Conservation (phyloP, 2,113 vertebrate species). For the Tupaia chinensis region DNA sequence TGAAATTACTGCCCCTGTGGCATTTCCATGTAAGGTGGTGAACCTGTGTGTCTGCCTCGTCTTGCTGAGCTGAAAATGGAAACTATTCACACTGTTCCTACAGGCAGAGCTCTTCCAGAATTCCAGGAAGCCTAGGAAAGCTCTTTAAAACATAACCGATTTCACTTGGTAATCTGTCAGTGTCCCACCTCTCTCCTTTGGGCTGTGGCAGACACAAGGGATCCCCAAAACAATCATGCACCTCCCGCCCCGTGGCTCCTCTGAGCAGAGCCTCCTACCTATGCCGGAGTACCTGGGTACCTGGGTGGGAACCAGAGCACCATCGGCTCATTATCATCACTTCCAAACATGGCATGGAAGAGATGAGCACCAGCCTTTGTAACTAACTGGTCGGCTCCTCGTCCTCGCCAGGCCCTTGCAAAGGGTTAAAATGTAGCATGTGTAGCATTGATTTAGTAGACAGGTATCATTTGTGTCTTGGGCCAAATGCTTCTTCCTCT, state of each 20-base stretch:
- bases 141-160: neutral
- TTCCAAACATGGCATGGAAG: slow-evolving; percentile 63
- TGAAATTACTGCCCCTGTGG: neutral
- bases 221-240: neutral
- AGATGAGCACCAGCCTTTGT: neutral
- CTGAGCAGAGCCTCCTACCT: neutral
- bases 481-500: slow-evolving; percentile 58
- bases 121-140: neutral
- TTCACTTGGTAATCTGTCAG: neutral
- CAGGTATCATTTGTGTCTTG: slow-evolving; percentile 30
- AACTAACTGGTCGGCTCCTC: slow-evolving; percentile 34
- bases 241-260: neutral
- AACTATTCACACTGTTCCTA: neutral
- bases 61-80: neutral
- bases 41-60: neutral
- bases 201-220: neutral
- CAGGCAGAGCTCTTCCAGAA: neutral
- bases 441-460: slow-evolving; percentile 67
- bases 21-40: fast-evolving
- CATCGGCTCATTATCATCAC: slow-evolving; percentile 55
- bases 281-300: neutral
- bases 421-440: slow-evolving; percentile 67
- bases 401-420: fast-evolving
- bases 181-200: neutral
- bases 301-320: slow-evolving; percentile 63